Conservation (phyloP, 2,113 vertebrate genomes). For the Ciconia boyciana region DNA sequence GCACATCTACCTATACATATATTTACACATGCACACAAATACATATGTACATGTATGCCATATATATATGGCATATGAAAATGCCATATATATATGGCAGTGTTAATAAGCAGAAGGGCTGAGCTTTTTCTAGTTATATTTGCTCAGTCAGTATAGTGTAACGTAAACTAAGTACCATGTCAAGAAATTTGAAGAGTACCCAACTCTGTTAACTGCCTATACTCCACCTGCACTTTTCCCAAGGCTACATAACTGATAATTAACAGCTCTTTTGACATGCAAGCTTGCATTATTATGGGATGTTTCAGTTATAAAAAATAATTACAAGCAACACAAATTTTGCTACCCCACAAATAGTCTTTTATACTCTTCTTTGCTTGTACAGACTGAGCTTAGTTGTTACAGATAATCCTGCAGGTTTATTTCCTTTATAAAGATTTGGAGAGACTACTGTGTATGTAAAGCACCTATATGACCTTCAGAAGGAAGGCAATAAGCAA, state of each 20-base stretch:
- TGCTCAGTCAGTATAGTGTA: background rate
- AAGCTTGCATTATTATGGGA: background rate
- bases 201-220: background rate
- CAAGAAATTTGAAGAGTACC: background rate
- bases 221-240: background rate
- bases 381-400: background rate
- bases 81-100: background rate
- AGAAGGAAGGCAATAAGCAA: background rate
- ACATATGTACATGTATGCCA: background rate
- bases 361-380: background rate
- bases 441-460: background rate
- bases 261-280: background rate
- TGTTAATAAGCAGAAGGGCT: background rate
- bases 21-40: background rate
- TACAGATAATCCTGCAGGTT: background rate
- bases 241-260: background rate
- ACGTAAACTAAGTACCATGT: background rate
- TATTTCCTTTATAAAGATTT: background rate
- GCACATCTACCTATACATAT: background rate
- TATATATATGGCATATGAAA: background rate
- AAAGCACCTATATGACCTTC: background rate
- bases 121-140: background rate
- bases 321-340: background rate
- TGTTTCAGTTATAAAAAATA: background rate
- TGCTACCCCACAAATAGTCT: background rate